phyloP scores from a whole-genome alignment of 2,888 invertebrate species.

The Tachina fera region DNA sequence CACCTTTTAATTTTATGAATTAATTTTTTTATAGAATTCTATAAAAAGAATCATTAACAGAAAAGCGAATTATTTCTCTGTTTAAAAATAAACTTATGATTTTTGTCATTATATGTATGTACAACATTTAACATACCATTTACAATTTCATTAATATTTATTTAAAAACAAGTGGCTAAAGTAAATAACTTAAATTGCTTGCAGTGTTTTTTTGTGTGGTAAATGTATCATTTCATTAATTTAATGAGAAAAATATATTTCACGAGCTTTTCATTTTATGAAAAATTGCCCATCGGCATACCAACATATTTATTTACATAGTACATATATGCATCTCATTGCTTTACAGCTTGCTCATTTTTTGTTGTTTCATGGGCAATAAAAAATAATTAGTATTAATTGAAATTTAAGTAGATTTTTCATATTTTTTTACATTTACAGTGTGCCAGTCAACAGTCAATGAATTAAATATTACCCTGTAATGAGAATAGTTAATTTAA shows the following conservation, averaged over 20 bases:
- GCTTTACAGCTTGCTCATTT: not conserved
- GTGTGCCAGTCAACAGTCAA: conserved; percentile 4
- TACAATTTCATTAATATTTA: not conserved
- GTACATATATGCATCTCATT: not conserved
- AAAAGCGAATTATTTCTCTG: no score
- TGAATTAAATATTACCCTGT: conserved; percentile 29
- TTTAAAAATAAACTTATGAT: not conserved
- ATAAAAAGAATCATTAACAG: no score
- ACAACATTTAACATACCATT: not conserved
- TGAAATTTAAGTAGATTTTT: conserved; percentile 68
- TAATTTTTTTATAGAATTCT: no score
- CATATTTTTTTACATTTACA: conserved; percentile 27
- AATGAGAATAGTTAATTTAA: conserved; percentile 49
- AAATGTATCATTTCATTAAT: conserved; percentile 41
- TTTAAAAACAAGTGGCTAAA: not conserved
- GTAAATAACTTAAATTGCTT: conserved; percentile 19
- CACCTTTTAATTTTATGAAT: no score
- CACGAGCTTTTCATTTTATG: conserved; percentile 28
- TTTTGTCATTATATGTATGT: conserved; percentile 10
- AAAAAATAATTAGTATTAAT: conserved; percentile 69
- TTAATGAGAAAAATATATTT: conserved; percentile 9
- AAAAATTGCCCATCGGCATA: conserved; percentile 40
- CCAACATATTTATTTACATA: no score
- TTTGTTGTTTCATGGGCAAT: conserved; percentile 37
- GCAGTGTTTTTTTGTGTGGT: not conserved